phyloP scores from a whole-genome alignment of 2,888 invertebrate species.

The Lymantria dispar region DNA sequence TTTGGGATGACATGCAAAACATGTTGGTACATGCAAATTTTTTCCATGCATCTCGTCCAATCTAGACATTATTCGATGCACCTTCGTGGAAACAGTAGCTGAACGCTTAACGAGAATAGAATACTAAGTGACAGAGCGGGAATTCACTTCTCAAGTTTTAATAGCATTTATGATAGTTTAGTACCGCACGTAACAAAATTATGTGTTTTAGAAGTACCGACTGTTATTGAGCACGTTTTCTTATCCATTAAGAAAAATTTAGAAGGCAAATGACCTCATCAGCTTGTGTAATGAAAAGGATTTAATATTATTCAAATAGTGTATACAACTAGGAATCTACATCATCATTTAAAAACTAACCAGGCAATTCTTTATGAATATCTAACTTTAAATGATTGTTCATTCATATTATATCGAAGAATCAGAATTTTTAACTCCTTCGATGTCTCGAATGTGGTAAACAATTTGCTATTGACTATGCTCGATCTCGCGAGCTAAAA shows the following conservation, averaged over 20 bases:
- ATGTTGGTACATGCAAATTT: conserved; percentile 24
- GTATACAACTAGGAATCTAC: too few species aligned
- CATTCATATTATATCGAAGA: too few species aligned
- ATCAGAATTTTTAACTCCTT: too few species aligned
- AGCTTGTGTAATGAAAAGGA: neutral
- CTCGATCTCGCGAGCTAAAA: too few species aligned
- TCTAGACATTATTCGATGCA: conserved; percentile 44
- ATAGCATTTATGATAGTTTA: conserved; percentile 1
- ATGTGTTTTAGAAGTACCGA: neutral
- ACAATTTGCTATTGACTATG: too few species aligned
- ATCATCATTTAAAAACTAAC: too few species aligned
- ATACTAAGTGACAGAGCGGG: conserved; percentile 18
- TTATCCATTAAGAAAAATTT: neutral
- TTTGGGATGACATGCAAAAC: conserved; percentile 13
- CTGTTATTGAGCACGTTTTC: neutral
- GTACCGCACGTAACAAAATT: neutral
- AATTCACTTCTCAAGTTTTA: conserved; percentile 4
- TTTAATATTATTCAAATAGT: neutral
- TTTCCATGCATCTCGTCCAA: conserved; percentile 43
- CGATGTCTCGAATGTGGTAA: too few species aligned
- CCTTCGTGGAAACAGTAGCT: conserved; percentile 53
- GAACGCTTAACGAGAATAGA: conserved; percentile 15
- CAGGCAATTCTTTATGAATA: too few species aligned
- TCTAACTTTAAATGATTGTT: too few species aligned
- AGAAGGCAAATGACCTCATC: neutral